Evolutionary conservation across 53 echinoderm and acorn worm species (phyloP).

Genomic region (Patiria pectinifera): DNA sequence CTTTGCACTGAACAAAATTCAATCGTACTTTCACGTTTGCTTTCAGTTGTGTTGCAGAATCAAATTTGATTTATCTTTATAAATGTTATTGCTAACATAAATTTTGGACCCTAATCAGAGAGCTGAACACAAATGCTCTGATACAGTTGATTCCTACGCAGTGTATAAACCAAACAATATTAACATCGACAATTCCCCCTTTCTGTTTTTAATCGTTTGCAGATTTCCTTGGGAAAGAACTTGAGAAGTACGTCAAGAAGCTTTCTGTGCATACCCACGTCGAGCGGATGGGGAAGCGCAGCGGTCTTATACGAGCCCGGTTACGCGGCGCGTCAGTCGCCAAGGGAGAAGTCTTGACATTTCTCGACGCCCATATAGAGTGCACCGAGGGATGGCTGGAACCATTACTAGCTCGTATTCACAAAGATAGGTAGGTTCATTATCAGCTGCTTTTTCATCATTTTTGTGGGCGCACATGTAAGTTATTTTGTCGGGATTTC

Average conservation of each 20-base stretch:
- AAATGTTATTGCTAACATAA: too few relatives aligned
- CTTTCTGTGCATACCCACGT: slow-evolving; percentile 83
- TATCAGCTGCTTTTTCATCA: background rate
- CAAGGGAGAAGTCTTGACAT: slow-evolving; percentile 91
- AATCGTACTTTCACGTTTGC: too few relatives aligned
- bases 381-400: slow-evolving; percentile 97
- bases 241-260: slow-evolving; percentile 86
- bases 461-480: too few relatives aligned
- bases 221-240: slow-evolving; percentile 90
- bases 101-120: too few relatives aligned
- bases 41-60: too few relatives aligned
- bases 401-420: slow-evolving; percentile 87
- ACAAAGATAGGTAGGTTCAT: slow-evolving; percentile 84
- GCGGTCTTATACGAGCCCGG: slow-evolving; percentile 89
- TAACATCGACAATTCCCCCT: background rate
- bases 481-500: too few relatives aligned
- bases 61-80: too few relatives aligned
- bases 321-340: slow-evolving; percentile 89
- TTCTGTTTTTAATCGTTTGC: background rate
- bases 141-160: background rate
- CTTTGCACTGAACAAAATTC: too few relatives aligned
- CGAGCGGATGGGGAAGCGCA: slow-evolving; percentile 86
- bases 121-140: too few relatives aligned
- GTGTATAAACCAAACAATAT: background rate
- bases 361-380: slow-evolving; percentile 97